phyloP scores from a whole-genome alignment of 2,113 vertebrate genomes.

The Ictalurus punctatus region DNA sequence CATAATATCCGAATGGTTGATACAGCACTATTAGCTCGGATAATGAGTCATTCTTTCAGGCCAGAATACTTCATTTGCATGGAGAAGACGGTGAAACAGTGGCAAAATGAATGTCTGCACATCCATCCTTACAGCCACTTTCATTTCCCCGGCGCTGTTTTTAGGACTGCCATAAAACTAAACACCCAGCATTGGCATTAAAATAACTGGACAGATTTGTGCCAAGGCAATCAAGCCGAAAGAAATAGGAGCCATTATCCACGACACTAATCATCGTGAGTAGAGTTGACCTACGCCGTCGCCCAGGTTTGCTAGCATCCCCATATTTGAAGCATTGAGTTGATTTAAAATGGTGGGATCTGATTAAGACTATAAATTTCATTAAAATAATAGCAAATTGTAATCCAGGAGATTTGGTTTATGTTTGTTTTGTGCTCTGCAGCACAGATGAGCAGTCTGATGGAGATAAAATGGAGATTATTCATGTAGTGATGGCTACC shows the following conservation, averaged over 20 bases:
- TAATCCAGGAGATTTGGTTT: constrained; percentile 34
- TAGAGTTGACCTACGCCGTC: constrained; percentile 40
- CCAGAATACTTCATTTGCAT: constrained; percentile 42
- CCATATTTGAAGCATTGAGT: background rate
- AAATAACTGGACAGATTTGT: constrained; percentile 14
- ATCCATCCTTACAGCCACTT: background rate
- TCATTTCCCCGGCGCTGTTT: constrained; percentile 19
- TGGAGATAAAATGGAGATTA: constrained; percentile 42
- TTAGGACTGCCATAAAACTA: constrained; percentile 18
- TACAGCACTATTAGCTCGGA: constrained; percentile 45
- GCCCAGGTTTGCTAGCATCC: background rate
- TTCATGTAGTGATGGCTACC: constrained; percentile 12
- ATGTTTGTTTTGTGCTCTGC: constrained; percentile 15
- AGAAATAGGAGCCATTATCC: constrained; percentile 16
- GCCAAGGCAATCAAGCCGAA: constrained; percentile 43
- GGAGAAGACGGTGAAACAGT: constrained; percentile 5
- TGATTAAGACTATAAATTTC: constrained; percentile 55
- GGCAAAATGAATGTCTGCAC: background rate
- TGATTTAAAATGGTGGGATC: constrained; percentile 14
- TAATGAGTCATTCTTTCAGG: constrained; percentile 47
- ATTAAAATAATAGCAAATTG: constrained; percentile 50
- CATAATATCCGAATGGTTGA: constrained; percentile 43
- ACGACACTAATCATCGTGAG: constrained; percentile 27
- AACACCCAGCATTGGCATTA: constrained; percentile 7
- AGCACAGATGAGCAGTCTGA: constrained; percentile 1